These are phyloP conservation scores for Ahaetulla prasina DNA, from an alignment of 2,113 vertebrate genomes.

Conservation along the genomic window DNA sequence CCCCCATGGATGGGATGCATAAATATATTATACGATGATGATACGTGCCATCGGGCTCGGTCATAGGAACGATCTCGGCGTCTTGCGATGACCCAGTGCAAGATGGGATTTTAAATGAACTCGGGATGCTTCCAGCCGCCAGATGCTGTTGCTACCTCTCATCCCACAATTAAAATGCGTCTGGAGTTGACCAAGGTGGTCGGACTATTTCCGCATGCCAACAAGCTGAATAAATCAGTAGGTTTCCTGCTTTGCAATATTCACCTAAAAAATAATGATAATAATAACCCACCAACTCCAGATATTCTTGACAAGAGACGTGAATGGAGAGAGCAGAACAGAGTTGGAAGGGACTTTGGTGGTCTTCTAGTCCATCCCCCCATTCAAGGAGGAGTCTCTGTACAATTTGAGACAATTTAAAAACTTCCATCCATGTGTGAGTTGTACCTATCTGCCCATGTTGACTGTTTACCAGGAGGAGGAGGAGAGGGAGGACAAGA, in stretches of 20 bases:
- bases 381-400: too few species aligned
- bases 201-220: not conserved
- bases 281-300: not conserved
- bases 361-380: too few species aligned
- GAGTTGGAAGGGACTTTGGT: too few species aligned
- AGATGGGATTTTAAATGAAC: not conserved
- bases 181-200: not conserved
- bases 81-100: not conserved
- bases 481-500: too few species aligned
- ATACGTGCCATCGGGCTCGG: not conserved
- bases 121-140: not conserved
- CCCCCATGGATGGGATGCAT: not conserved
- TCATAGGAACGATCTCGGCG: not conserved
- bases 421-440: too few species aligned
- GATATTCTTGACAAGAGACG: too few species aligned
- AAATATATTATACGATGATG: not conserved
- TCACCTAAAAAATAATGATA: not conserved
- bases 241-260: not conserved
- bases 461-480: too few species aligned
- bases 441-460: not conserved
- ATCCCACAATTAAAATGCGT: not conserved
- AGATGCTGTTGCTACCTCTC: not conserved
- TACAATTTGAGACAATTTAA: too few species aligned
- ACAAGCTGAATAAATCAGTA: not conserved
- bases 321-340: too few species aligned